Conservation (phyloP, 2,888 invertebrate species). For the Andrena minutula region DNA sequence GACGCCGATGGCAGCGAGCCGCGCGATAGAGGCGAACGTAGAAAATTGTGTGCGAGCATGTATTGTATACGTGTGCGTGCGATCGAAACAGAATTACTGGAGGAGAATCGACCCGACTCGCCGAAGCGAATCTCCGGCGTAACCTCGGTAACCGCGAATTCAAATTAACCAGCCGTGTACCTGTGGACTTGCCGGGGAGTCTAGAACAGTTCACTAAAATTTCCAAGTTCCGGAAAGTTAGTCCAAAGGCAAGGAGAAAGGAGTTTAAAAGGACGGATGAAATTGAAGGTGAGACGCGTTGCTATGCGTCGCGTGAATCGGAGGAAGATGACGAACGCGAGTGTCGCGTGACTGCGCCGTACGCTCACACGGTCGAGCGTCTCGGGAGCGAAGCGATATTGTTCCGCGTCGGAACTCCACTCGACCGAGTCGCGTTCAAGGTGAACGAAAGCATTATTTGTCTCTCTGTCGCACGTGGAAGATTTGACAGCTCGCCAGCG, state of each 20-base stretch:
- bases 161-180: constrained; percentile 77
- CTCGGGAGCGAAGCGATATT: constrained; percentile 69
- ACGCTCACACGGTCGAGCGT: neutral
- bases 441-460: too few relatives aligned
- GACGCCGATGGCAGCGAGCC: neutral
- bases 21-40: constrained; percentile 16
- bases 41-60: constrained; percentile 1
- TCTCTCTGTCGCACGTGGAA: too few relatives aligned
- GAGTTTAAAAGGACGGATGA: neutral
- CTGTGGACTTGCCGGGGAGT: constrained; percentile 67
- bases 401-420: constrained; percentile 37
- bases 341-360: constrained; percentile 50
- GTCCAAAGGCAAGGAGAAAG: neutral
- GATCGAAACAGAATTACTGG: constrained; percentile 33
- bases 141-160: constrained; percentile 76
- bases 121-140: constrained; percentile 81
- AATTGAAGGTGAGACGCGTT: constrained; percentile 12
- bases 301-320: constrained; percentile 24
- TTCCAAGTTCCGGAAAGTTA: neutral
- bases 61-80: neutral
- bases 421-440: too few relatives aligned
- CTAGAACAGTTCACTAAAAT: neutral
- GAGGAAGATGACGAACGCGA: constrained; percentile 19
- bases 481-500: neutral
- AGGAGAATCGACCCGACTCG: constrained; percentile 71